Percentiles rank a stretch among this genome's conserved stretches.
phyloP scores from a whole-genome alignment of 2,113 vertebrate species.

The Ochotona princeps region DNA sequence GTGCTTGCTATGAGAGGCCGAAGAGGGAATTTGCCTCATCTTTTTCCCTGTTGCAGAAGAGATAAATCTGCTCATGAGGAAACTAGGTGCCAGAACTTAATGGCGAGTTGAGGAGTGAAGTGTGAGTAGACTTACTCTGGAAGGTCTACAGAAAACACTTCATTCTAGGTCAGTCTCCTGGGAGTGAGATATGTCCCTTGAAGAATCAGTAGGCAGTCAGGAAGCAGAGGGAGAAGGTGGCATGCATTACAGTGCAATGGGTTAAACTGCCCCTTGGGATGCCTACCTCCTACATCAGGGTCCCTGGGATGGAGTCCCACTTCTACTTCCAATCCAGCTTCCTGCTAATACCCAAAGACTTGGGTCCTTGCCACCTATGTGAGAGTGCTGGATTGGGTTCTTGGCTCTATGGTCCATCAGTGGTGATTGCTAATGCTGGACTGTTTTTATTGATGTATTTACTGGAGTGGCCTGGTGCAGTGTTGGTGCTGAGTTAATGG shows the following conservation, averaged over 20 bases:
- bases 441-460: not conserved
- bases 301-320: too few relatives aligned
- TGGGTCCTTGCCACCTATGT: too few relatives aligned
- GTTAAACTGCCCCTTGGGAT: too few relatives aligned
- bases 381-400: too few relatives aligned
- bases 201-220: not conserved
- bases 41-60: not conserved
- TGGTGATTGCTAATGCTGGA: not conserved
- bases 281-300: too few relatives aligned
- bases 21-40: not conserved
- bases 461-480: not conserved
- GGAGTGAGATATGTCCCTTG: not conserved
- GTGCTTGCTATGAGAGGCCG: not conserved
- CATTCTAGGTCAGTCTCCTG: not conserved
- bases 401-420: not conserved
- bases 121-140: not conserved
- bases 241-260: too few relatives aligned
- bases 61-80: not conserved
- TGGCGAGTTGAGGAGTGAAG: not conserved
- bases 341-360: too few relatives aligned
- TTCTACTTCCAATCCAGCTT: too few relatives aligned
- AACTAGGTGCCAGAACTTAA: not conserved
- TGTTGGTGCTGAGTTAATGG: not conserved
- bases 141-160: not conserved
- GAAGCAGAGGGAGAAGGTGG: not conserved